phyloP scores from a whole-genome alignment of 2,797 vertebrate genomes.

The Smutsia temminckii region DNA sequence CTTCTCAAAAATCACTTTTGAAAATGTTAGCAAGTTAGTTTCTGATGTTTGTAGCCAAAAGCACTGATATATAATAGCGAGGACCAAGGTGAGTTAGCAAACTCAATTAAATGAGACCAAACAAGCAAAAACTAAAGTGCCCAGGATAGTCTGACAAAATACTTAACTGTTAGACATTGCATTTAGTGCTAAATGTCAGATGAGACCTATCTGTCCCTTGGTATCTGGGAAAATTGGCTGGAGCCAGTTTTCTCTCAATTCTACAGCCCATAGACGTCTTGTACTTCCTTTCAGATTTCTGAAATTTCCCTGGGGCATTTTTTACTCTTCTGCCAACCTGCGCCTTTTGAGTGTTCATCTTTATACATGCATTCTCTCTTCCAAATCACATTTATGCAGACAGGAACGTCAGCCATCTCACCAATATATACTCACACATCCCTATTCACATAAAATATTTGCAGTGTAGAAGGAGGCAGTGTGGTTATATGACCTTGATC shows the following conservation, averaged over 20 bases:
- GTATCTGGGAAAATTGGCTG: neutral
- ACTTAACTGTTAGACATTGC: neutral
- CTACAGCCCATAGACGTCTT: neutral
- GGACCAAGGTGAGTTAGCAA: neutral
- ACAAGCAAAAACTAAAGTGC: neutral
- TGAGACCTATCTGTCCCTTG: neutral
- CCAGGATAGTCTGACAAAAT: neutral
- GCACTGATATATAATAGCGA: neutral
- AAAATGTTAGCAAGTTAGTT: neutral
- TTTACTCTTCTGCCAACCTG: neutral
- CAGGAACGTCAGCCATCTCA: neutral
- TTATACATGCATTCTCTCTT: neutral
- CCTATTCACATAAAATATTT: neutral
- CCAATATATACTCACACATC: neutral
- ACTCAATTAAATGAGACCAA: neutral
- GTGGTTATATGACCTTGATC: neutral
- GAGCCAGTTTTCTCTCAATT: neutral
- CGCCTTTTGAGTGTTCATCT: neutral
- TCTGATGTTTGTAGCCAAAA: neutral
- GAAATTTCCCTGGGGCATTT: neutral
- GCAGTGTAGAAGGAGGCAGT: neutral
- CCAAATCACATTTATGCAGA: neutral
- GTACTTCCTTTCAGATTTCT: conserved; percentile 21
- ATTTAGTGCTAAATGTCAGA: neutral
- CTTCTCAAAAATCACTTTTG: neutral